phyloP scores from a whole-genome alignment of 2,113 vertebrate genomes.

The Pantherophis guttatus region DNA sequence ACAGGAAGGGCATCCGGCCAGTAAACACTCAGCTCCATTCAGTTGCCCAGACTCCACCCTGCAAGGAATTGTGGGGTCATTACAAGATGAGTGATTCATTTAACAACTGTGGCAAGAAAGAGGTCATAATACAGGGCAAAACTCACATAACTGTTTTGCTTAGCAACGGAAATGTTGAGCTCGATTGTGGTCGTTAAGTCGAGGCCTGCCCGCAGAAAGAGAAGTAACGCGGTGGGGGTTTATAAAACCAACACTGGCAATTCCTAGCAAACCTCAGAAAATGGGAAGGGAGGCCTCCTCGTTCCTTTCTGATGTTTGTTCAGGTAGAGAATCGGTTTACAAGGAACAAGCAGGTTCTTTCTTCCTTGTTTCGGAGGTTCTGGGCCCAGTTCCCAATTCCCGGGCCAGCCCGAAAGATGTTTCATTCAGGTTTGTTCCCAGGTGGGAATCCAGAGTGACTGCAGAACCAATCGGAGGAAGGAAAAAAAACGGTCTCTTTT shows the following conservation, averaged over 20 bases:
- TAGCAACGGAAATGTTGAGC: not conserved
- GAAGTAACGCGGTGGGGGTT: not conserved
- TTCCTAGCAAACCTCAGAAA: not conserved
- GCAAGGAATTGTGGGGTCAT: no score
- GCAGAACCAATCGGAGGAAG: not conserved
- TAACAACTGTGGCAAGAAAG: not conserved
- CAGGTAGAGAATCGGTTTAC: slow-evolving; percentile 2
- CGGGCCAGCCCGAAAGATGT: not conserved
- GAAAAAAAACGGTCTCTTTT: not conserved
- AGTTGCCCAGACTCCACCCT: no score
- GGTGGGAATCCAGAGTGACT: not conserved
- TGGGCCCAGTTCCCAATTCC: not conserved
- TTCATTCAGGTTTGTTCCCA: slow-evolving; percentile 7
- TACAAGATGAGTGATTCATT: not conserved
- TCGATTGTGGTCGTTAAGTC: not conserved
- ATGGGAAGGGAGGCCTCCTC: not conserved
- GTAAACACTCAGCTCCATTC: no score
- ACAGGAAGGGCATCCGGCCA: no score
- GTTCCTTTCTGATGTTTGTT: not conserved
- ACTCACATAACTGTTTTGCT: not conserved
- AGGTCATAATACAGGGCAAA: not conserved
- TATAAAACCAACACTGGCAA: not conserved
- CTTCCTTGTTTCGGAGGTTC: not conserved
- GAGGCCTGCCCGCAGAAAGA: not conserved
- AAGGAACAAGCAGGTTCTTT: slow-evolving; percentile 1